A percentile compares a stretch with the other conserved stretches of the same genome.
Evolutionary conservation across 1,140 invertebrate species (phyloP).

Genomic region (Ips nitidus): DNA sequence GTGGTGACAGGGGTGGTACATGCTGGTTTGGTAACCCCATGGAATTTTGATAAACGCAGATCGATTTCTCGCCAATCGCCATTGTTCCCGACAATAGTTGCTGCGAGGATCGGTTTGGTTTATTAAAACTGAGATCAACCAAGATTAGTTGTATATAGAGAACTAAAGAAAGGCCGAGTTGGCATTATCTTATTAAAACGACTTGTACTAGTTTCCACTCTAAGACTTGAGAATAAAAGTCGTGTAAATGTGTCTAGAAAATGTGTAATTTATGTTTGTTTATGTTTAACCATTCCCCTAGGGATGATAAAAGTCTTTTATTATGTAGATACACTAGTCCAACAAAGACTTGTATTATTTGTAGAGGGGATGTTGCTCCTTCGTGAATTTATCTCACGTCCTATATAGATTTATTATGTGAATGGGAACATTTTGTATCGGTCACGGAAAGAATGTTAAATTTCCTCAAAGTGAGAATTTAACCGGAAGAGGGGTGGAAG

Average conservation of each 20-base stretch:
- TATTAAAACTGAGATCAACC: not conserved
- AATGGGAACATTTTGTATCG: slow-evolving; percentile 5
- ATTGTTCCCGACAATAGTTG: not conserved
- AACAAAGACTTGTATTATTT: slow-evolving; percentile 29
- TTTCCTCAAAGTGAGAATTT: not conserved
- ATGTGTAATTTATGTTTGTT: slow-evolving; percentile 19
- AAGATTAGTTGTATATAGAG: not conserved
- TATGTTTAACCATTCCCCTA: slow-evolving; percentile 29
- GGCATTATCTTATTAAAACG: slow-evolving; percentile 8
- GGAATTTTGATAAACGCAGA: not conserved
- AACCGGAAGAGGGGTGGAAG: not conserved
- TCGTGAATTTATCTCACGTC: slow-evolving; percentile 33
- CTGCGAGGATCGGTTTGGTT: not conserved
- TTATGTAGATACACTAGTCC: slow-evolving; percentile 24
- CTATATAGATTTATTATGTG: slow-evolving; percentile 3
- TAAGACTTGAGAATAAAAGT: slow-evolving; percentile 15
- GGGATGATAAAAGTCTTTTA: slow-evolving; percentile 28
- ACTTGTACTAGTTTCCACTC: slow-evolving; percentile 4
- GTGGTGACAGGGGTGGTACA: not conserved
- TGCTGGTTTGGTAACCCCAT: not conserved
- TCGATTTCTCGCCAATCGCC: not conserved
- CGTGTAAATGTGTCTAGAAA: slow-evolving; percentile 12
- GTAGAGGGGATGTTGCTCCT: slow-evolving; percentile 26
- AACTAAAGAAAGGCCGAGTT: not conserved
- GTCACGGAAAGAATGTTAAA: not conserved